Base-by-base conservation (phyloP, 2,888 invertebrate genomes). In the Campopleginae sp. region DNA sequence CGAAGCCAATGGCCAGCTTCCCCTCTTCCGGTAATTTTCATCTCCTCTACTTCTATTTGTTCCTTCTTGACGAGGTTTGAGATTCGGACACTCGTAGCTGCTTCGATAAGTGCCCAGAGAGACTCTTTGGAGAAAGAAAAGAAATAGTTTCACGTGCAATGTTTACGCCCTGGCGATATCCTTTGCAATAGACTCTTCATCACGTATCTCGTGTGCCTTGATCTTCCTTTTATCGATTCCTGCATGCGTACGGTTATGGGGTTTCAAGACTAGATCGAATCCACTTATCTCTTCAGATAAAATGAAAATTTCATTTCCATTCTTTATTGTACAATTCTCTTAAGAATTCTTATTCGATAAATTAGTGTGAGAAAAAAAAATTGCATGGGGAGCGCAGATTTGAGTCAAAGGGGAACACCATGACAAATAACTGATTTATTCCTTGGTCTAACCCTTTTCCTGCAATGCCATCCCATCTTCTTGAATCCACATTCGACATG, bases 21-120 rank as follows among this genome's bases (percentile, higher is more conserved):
- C 48, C 19, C 51, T 51, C 51, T 27, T 51, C 33, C 38, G n/a
- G 89, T 88, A 89, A 87, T 88, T 89, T 88, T 46, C 84, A 86
- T 85, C 83, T 86, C 85, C 27, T 87, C 85, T 88, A 86, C 84
- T 46, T 46, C 48, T 68, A 31, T 27, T 66, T 46, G 5, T 23
- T 70, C n/a, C n/a, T 38, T 66, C 54, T 68, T 58, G 27, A 48
- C 42, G n/a, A 70, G 54, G 44, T 58, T 70, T 58, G 58, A 68
- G 58, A 44, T 46, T 31, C 14, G 54, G 58, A 54, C 54, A 70
- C 65, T 27, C n/a, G 14, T 33, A 23, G 33, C 7, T 19, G 65
- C 44, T 66, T 42, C 17, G 17, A 42, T 31, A 31, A 46, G 63
- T 12, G n/a, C 19, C 19, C 33, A 77, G 54, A 54, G 51, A 77